Percentiles rank a stretch among this genome's conserved stretches.
phyloP scores from a whole-genome alignment of 2,113 vertebrate genomes.

The Tragelaphus scriptus region DNA sequence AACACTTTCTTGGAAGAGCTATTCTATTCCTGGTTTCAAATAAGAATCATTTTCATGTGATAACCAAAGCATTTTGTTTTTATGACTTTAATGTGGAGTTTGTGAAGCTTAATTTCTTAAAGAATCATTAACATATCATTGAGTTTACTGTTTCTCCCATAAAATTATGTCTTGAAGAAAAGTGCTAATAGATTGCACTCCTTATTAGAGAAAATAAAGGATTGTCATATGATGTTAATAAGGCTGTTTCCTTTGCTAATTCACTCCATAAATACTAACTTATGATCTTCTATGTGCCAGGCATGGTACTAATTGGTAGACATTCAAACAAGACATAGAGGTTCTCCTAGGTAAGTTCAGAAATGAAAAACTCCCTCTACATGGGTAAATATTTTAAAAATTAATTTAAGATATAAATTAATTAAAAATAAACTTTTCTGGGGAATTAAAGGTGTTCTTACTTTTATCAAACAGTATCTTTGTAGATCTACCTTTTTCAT shows the following conservation, averaged over 20 bases:
- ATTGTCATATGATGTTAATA: neutral
- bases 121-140: neutral
- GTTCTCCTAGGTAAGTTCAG: neutral
- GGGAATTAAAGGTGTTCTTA: neutral
- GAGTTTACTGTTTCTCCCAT: neutral
- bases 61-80: neutral
- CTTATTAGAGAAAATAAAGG: neutral
- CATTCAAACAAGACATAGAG: neutral
- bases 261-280: neutral
- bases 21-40: neutral
- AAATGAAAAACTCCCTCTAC: neutral
- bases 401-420: neutral
- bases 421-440: neutral
- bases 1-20: neutral
- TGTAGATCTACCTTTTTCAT: neutral
- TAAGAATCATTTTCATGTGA: neutral
- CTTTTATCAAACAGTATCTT: neutral
- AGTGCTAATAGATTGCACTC: neutral
- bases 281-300: neutral
- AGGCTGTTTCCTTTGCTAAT: neutral
- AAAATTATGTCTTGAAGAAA: neutral
- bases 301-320: neutral
- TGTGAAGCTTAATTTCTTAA: neutral
- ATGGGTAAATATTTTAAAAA: neutral
- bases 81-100: neutral